Percentiles rank a stretch among this genome's conserved stretches.
phyloP scores from a whole-genome alignment of 2,113 vertebrate species.

The western clawed frog (Xenopus tropicalis) region DNA sequence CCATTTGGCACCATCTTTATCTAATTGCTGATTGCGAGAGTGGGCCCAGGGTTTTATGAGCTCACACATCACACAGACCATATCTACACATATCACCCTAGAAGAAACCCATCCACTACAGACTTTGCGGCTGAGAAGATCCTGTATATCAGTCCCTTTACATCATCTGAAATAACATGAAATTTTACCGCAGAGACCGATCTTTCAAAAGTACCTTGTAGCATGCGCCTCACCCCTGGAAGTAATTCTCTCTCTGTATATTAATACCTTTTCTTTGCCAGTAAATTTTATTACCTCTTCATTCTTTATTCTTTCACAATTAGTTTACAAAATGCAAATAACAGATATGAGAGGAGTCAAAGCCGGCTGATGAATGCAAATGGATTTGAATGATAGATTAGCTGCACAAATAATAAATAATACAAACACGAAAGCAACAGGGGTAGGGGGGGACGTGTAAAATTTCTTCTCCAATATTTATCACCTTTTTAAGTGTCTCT shows the following conservation, averaged over 20 bases:
- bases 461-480: constrained; percentile 34
- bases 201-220: background rate
- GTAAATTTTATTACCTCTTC: constrained; percentile 42
- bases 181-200: background rate
- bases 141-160: no score
- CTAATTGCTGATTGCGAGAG: no score
- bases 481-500: constrained; percentile 37
- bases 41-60: no score
- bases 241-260: constrained; percentile 36
- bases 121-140: no score
- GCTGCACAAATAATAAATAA: constrained; percentile 22
- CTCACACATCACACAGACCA: no score
- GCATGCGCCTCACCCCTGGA: constrained; percentile 11
- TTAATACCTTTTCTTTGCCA: constrained; percentile 32
- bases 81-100: no score
- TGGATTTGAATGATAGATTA: constrained; percentile 40
- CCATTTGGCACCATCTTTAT: no score
- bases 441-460: background rate
- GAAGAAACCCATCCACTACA: no score
- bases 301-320: constrained; percentile 44
- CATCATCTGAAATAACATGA: no score
- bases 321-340: constrained; percentile 46
- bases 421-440: background rate
- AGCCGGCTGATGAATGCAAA: constrained; percentile 37
- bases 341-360: constrained; percentile 26